A percentile compares a stretch with the other conserved stretches of the same genome.
Evolutionary conservation across 2,797 vertebrate genomes (phyloP).

Genomic region (Poeciliopsis turneri): DNA sequence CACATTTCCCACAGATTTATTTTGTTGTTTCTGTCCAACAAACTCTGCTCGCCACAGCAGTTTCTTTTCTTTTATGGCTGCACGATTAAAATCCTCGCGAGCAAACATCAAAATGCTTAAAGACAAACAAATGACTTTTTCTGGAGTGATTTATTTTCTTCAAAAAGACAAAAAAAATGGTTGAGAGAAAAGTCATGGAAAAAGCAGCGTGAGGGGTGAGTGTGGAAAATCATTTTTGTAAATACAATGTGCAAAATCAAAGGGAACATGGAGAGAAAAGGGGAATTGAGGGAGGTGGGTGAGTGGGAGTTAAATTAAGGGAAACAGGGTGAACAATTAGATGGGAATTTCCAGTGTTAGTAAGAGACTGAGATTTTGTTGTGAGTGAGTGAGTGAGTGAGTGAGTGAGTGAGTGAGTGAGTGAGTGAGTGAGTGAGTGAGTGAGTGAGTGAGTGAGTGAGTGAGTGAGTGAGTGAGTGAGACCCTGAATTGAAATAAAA

Average conservation of each 20-base stretch:
- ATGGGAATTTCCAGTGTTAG: slow-evolving; percentile 70
- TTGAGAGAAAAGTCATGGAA: slow-evolving; percentile 59
- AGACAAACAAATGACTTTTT: slow-evolving; percentile 4
- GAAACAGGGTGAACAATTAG: slow-evolving; percentile 64
- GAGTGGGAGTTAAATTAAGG: slow-evolving; percentile 72
- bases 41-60: not conserved
- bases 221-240: slow-evolving; percentile 74
- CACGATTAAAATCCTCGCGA: not conserved
- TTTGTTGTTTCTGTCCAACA: not conserved
- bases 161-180: not conserved
- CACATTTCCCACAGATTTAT: slow-evolving; percentile 2
- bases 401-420: slow-evolving; percentile 51
- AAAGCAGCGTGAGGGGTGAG: slow-evolving; percentile 36
- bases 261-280: slow-evolving; percentile 62
- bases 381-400: slow-evolving; percentile 39
- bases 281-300: slow-evolving; percentile 48
- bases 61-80: not conserved
- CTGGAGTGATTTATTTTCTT: slow-evolving; percentile 35
- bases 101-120: slow-evolving; percentile 13
- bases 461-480: not conserved
- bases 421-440: slow-evolving; percentile 45
- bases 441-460: slow-evolving; percentile 16
- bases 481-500: not conserved
- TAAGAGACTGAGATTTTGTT: slow-evolving; percentile 58
- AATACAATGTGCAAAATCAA: slow-evolving; percentile 71